These are phyloP conservation scores for Drosophila recens DNA, from an alignment of 2,888 invertebrate genomes.

Conservation along the genomic window DNA sequence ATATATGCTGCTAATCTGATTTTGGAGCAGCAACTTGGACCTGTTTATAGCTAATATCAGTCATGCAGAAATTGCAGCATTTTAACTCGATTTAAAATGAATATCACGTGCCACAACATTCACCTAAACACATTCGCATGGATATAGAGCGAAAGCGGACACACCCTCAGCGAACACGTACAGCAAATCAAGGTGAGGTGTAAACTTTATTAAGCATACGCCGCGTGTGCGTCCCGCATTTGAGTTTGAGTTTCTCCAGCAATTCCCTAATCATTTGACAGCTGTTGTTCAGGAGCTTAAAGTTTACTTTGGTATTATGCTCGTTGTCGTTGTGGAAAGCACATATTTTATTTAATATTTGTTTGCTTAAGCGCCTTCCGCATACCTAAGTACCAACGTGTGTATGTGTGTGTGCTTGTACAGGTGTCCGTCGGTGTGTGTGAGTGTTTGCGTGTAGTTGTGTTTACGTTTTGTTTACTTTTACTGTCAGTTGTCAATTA, in stretches of 20 bases:
- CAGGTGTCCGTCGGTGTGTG: constrained; percentile 1
- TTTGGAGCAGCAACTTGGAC: constrained; percentile 1
- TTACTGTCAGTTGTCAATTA: constrained; percentile 78
- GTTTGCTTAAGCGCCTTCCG: constrained; percentile 41
- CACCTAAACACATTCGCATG: constrained; percentile 12
- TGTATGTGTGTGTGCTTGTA: constrained; percentile 19
- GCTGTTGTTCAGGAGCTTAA: constrained; percentile 65
- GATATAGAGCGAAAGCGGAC: constrained; percentile 2
- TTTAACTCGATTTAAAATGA: constrained; percentile 56
- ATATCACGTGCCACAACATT: constrained; percentile 56
- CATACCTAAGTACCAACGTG: constrained; percentile 22
- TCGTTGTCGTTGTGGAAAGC: constrained; percentile 35
- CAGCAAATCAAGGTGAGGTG: constrained; percentile 67
- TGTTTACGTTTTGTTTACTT: constrained; percentile 60
- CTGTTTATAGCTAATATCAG: constrained; percentile 15
- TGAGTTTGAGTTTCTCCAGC: constrained; percentile 28
- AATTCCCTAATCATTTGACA: constrained; percentile 72
- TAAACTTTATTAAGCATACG: constrained; percentile 72
- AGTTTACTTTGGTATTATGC: constrained; percentile 53
- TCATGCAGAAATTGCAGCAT: background rate
- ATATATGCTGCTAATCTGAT: background rate
- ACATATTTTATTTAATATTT: constrained; percentile 70
- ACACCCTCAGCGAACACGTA: constrained; percentile 47
- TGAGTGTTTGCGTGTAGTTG: constrained; percentile 19
- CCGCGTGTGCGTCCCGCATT: constrained; percentile 38